Percentiles rank a stretch among this genome's conserved stretches.
phyloP scores from a whole-genome alignment of 2,113 vertebrate genomes.

The Hippocampus mohnikei region DNA sequence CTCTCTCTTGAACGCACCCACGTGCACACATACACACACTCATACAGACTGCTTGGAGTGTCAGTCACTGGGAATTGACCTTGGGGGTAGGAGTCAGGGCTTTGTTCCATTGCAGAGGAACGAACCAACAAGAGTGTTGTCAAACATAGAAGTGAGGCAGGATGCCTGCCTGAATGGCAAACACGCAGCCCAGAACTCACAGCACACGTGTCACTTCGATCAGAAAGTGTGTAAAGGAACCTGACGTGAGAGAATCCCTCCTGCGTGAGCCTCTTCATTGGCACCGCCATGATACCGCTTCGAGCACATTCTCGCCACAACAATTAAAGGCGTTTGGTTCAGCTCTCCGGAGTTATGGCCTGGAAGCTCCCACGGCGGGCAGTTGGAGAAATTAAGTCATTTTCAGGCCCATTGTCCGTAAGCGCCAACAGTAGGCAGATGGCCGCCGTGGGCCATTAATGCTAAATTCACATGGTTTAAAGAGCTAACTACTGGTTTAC shows the following conservation, averaged over 20 bases:
- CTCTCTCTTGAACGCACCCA: not conserved
- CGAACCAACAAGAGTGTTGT: not conserved
- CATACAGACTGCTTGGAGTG: not conserved
- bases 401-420: not conserved
- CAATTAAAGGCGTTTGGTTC: not conserved
- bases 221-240: not conserved
- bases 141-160: not conserved
- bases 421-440: conserved; percentile 1
- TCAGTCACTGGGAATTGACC: not conserved
- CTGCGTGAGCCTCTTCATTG: not conserved
- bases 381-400: not conserved
- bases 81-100: not conserved
- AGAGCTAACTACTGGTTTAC: not conserved
- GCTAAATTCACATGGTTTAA: not conserved
- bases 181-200: not conserved
- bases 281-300: not conserved
- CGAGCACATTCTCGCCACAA: not conserved
- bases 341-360: not conserved
- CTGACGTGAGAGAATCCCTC: not conserved
- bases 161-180: not conserved
- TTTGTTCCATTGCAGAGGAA: not conserved
- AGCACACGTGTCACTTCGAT: not conserved
- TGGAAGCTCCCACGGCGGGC: not conserved
- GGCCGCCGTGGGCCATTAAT: not conserved
- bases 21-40: not conserved